Evolutionary conservation across 1,140 invertebrate genomes (phyloP).

Genomic region (Dreissena rostriformis): DNA sequence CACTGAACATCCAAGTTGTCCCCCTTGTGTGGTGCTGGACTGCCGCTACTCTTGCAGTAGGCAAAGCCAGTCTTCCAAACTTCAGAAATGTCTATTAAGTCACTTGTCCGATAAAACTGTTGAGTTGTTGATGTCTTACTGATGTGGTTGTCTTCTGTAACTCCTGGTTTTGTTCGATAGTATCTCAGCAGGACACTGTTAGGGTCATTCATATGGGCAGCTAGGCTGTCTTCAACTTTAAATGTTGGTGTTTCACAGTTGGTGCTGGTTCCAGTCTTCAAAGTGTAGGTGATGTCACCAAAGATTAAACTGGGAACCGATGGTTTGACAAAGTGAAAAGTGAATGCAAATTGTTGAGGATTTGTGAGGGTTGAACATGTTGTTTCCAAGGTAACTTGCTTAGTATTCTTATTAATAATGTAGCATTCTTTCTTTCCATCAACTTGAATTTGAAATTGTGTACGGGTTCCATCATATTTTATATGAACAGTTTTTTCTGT

Average conservation of each 20-base stretch:
- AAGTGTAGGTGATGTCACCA: constrained; percentile 69
- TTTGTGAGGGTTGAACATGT: constrained; percentile 22
- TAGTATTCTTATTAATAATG: constrained; percentile 40
- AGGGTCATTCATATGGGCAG: background rate
- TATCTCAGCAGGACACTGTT: constrained; percentile 60
- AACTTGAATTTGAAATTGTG: too few species aligned
- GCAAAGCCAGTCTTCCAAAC: constrained; percentile 75
- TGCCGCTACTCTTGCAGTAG: constrained; percentile 68
- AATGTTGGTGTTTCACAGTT: constrained; percentile 25
- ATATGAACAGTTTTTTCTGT: constrained; percentile 43
- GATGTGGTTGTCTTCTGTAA: constrained; percentile 55
- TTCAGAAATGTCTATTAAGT: constrained; percentile 63
- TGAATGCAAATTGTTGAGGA: constrained; percentile 53
- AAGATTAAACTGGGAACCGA: constrained; percentile 64
- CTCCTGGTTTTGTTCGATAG: constrained; percentile 55
- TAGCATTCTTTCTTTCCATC: constrained; percentile 58
- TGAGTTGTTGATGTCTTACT: constrained; percentile 30
- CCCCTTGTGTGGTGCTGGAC: constrained; percentile 64
- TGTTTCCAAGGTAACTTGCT: constrained; percentile 34
- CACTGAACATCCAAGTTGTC: background rate
- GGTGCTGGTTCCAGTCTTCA: constrained; percentile 42
- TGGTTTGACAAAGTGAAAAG: constrained; percentile 60
- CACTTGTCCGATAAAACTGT: constrained; percentile 60
- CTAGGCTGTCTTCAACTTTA: constrained; percentile 39
- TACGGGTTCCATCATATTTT: too few species aligned